A percentile compares a stretch with the other conserved stretches of the same genome.
phyloP scores from a whole-genome alignment of 1,140 invertebrate genomes.

The Oscheius sp. region DNA sequence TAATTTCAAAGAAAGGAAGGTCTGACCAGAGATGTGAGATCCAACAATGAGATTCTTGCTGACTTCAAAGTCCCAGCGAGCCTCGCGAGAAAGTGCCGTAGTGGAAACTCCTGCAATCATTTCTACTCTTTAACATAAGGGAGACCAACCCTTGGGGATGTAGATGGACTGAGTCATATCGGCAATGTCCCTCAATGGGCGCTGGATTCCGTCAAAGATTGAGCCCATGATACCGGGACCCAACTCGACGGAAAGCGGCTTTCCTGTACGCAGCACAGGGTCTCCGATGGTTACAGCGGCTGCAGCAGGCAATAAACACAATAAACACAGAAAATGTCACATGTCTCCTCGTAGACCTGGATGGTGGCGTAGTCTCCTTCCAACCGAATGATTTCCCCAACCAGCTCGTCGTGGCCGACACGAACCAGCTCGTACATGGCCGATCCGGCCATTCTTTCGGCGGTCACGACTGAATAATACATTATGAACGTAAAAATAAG shows the following conservation, averaged over 20 bases:
- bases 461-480: constrained; percentile 76
- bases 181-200: constrained; percentile 90
- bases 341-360: constrained; percentile 95
- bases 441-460: constrained; percentile 94
- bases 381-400: constrained; percentile 96
- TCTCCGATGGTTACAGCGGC: constrained; percentile 95
- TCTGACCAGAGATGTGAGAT: neutral
- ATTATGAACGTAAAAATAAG: neutral
- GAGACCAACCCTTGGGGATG: constrained; percentile 80
- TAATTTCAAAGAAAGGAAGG: neutral
- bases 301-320: too few relatives aligned
- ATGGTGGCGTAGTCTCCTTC: constrained; percentile 98
- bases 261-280: constrained; percentile 93
- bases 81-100: constrained; percentile 77
- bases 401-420: constrained; percentile 91
- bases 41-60: constrained; percentile 70
- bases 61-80: constrained; percentile 88
- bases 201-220: constrained; percentile 98
- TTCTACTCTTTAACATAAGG: neutral
- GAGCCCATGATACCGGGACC: constrained; percentile 94
- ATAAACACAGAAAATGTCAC: too few relatives aligned
- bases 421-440: constrained; percentile 99
- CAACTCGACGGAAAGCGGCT: constrained; percentile 91
- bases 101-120: constrained; percentile 70
- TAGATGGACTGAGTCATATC: constrained; percentile 90